Evolutionary conservation across 1,140 invertebrate genomes (phyloP), one percentile per base, ranked within the genome.

Genomic region (Trichonephila clavata): DNA sequence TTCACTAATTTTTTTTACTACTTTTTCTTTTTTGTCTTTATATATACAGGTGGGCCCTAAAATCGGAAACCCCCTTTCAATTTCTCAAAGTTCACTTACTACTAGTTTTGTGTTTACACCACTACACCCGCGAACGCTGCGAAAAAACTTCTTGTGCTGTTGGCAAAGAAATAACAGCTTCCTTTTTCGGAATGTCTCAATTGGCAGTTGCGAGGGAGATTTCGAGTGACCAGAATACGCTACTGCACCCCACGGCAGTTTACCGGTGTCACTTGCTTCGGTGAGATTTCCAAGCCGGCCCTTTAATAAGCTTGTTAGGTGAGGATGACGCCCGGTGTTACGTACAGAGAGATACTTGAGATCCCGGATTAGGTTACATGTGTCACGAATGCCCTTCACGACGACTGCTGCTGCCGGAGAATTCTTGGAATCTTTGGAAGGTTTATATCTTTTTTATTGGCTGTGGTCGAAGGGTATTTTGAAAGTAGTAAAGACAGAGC

Each of bases 231-330:
- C 71, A 39, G 71, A 77, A 77, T 77, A 77, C 32, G 71, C 65
- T n/a, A 20, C 61, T 63, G 27, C 32, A 39, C 16, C 71, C 71
- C 71, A 16, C 14, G 71, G 71, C 71, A 77, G 71, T 77, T 77
- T 77, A 77, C 71, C 71, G 71, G 71, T 77, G 71, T 77, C 71
- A 77, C 71, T 77, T 77, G 71, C 27, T 18, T 39, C 71, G 71
- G 71, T 77, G 71, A 77, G 71, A 77, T 77, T 77, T 77, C 71
- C 71, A 77, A 77, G 71, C 43, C 50, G 50, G 81, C 50, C 81
- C 39, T 84, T 59, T 86, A 86, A 86, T 86, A 60, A 86, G 84
- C 84, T 86, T 86, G 84, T 86, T 86, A 86, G 84, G 84, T 63
- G 27, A 21, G 84, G 84, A 61, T 86, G 84, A 86, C 59, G 27